Conservation (phyloP, 2,888 invertebrate species). For the Acrobasis repandana region DNA sequence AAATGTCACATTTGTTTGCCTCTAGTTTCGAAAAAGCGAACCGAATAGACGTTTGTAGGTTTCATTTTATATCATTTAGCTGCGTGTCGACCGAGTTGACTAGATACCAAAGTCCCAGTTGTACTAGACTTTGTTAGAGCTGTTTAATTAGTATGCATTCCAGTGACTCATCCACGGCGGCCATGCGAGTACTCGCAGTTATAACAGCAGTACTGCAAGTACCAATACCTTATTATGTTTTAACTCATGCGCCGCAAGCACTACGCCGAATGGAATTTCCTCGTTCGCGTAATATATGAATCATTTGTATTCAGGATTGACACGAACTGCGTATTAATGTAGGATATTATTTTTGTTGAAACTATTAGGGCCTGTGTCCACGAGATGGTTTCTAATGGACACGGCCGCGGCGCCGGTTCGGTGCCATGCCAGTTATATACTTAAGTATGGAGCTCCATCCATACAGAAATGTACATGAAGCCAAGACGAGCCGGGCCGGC, state of each 20-base stretch:
- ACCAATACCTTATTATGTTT: constrained; percentile 35
- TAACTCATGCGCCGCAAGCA: constrained; percentile 43
- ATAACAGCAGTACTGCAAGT: constrained; percentile 32
- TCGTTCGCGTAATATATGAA: constrained; percentile 70
- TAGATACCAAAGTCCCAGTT: constrained; percentile 10
- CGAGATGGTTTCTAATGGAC: too few relatives aligned
- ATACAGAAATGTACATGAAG: too few relatives aligned
- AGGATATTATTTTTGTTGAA: constrained; percentile 12
- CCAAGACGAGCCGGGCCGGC: too few relatives aligned
- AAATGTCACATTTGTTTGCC: constrained; percentile 18
- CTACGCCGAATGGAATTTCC: constrained; percentile 69
- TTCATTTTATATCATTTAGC: constrained; percentile 15
- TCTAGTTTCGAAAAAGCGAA: constrained; percentile 13
- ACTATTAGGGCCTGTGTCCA: too few relatives aligned
- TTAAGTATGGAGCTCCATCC: too few relatives aligned
- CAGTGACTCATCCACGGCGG: constrained; percentile 30
- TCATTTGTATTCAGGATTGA: constrained; percentile 70
- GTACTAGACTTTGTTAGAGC: constrained; percentile 25
- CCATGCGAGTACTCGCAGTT: constrained; percentile 25
- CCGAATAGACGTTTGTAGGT: background rate
- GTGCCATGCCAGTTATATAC: too few relatives aligned
- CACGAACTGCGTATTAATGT: constrained; percentile 33
- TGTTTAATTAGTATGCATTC: constrained; percentile 29
- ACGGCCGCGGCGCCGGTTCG: too few relatives aligned
- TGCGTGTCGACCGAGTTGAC: background rate